Base-by-base conservation (phyloP, 2,113 vertebrate species). In the Nanorana parkeri region DNA sequence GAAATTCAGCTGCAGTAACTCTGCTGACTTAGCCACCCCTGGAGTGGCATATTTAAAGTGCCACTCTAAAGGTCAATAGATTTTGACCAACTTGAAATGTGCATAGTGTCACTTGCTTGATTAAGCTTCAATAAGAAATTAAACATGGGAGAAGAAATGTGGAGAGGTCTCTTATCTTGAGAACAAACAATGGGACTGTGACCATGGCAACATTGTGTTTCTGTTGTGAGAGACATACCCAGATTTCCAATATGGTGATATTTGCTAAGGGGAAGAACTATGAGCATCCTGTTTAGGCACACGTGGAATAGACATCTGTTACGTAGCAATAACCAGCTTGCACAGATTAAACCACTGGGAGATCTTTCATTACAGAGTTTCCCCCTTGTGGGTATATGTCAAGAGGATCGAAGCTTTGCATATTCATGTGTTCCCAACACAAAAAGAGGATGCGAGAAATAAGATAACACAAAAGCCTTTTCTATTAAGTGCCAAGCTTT, bases 211-310 rank as follows among this genome's bases (percentile, higher is more conserved):
- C 87, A 82, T 83, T 85, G 86, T 2, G 3, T 87, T 92, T 85
- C 89, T 0, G 4, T 80, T 84, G 8, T 10, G 78, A 0, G 16
- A 63, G 83, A 85, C 21, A 36, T 85, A 88, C 88, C 85, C 79
- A 87, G 86, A 88, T 90, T 88, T 91, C 86, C 83, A 88, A 89
- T 52, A 83, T 88, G 87, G 88, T 91, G 88, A 86, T 91, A 86
- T 92, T 94, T 92, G 87, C 90, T 89, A 89, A 89, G 83, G 21
- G 84, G 84, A 86, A 89, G 81, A 84, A 89, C 86, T 88, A 60
- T 69, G 73, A 85, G 84, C 82, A 72, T 72, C 79, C 78, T 78
- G 55, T 28, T 81, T 85, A 81, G 85, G 87, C 90, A 81, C 89
- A 88, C 88, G 85, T 81, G 85, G 85, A 63, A 86, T 66, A 87